Evolutionary conservation across 2,888 invertebrate species (phyloP).

Genomic region (Nemurella pictetii): DNA sequence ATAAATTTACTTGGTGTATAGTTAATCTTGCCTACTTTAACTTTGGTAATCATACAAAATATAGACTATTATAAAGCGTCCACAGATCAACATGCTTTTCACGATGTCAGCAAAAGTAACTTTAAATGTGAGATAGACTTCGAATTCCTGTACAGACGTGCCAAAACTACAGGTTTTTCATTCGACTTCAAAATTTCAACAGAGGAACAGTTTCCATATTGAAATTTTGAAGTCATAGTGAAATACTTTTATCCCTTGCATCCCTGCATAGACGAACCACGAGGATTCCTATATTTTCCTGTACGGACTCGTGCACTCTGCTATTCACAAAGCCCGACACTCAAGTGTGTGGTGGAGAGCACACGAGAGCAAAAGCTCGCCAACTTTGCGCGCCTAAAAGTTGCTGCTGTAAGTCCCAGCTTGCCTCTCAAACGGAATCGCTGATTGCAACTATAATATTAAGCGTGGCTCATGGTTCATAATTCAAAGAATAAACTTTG

Average conservation of each 20-base stretch:
- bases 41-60: too few relatives aligned
- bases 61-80: too few relatives aligned
- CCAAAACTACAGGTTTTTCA: too few relatives aligned
- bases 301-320: not conserved
- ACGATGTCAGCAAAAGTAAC: too few relatives aligned
- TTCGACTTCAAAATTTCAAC: too few relatives aligned
- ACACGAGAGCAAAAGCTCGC: not conserved
- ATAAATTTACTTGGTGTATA: too few relatives aligned
- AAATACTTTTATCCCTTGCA: not conserved
- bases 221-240: too few relatives aligned
- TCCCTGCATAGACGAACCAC: not conserved
- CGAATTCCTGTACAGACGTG: too few relatives aligned
- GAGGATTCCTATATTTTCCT: not conserved
- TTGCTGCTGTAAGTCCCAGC: not conserved
- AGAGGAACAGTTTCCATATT: too few relatives aligned
- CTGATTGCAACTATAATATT: not conserved
- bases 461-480: not conserved
- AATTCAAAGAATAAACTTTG: slow-evolving; percentile 9
- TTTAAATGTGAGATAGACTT: too few relatives aligned
- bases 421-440: slow-evolving; percentile 5
- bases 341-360: not conserved
- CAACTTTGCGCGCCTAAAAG: not conserved
- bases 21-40: too few relatives aligned
- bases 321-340: not conserved
- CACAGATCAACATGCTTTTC: too few relatives aligned